Percentiles rank a stretch among this genome's conserved stretches.
These are phyloP conservation scores for Eclectus roratus DNA, from an alignment of 2,113 vertebrate species.

Conservation along the genomic window DNA sequence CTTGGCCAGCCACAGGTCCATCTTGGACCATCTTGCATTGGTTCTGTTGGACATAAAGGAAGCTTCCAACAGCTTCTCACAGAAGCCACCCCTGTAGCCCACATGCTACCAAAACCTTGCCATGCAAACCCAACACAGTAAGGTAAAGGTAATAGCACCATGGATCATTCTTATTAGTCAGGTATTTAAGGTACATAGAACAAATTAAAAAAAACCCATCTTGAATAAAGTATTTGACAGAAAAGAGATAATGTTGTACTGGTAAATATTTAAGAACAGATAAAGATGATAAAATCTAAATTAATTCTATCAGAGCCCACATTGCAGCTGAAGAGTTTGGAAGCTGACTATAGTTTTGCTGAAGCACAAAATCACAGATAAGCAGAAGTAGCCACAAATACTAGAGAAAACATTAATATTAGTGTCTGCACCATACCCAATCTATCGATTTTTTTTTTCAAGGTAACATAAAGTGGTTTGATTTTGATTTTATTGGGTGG, in stretches of 20 bases:
- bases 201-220: neutral
- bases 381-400: neutral
- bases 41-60: neutral
- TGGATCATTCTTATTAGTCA: neutral
- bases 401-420: neutral
- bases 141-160: neutral
- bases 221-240: slow-evolving; percentile 5
- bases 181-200: neutral
- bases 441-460: neutral
- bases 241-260: neutral
- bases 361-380: slow-evolving; percentile 35
- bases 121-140: neutral
- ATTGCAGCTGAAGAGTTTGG: slow-evolving; percentile 19
- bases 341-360: neutral
- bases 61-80: neutral
- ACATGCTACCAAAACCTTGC: neutral
- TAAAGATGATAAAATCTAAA: slow-evolving; percentile 44
- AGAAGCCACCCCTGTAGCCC: neutral
- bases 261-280: slow-evolving; percentile 39
- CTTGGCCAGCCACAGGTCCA: neutral
- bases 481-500: slow-evolving; percentile 1
- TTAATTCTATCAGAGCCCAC: slow-evolving; percentile 25
- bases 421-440: neutral
- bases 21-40: neutral
- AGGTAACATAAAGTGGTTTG: neutral